phyloP scores from a whole-genome alignment of 2,113 vertebrate species.

The Ia io region DNA sequence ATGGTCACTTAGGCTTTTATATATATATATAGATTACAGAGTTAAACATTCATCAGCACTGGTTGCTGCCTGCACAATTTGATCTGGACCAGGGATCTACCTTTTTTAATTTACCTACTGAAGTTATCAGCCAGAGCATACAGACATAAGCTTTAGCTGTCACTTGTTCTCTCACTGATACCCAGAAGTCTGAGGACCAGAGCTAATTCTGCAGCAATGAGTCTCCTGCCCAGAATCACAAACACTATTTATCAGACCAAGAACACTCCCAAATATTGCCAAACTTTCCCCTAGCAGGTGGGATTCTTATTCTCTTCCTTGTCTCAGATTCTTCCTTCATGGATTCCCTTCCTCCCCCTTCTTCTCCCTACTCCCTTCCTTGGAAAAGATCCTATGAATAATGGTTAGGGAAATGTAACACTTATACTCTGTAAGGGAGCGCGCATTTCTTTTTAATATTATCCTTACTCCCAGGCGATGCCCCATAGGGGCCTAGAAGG shows the following conservation, averaged over 20 bases:
- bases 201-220: conserved; percentile 79
- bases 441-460: conserved; percentile 82
- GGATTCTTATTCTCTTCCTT: conserved; percentile 84
- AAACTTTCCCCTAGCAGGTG: conserved; percentile 70
- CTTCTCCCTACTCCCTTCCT: neutral
- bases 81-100: conserved; percentile 64
- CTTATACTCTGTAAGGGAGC: conserved; percentile 74
- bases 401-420: conserved; percentile 81
- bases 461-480: conserved; percentile 58
- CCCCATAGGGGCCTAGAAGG: neutral
- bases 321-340: neutral
- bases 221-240: conserved; percentile 74
- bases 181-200: conserved; percentile 75
- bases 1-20: no score
- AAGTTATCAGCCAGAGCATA: conserved; percentile 73
- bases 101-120: conserved; percentile 66
- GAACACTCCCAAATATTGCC: conserved; percentile 59
- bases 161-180: conserved; percentile 78
- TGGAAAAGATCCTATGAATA: conserved; percentile 78
- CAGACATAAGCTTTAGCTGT: conserved; percentile 71
- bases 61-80: conserved; percentile 60
- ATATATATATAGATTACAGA: conserved; percentile 14
- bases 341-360: neutral
- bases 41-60: conserved; percentile 66
- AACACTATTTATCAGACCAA: conserved; percentile 54